Conservation (phyloP, 23 tunicate genomes). For the Trididemnum miniatum region DNA sequence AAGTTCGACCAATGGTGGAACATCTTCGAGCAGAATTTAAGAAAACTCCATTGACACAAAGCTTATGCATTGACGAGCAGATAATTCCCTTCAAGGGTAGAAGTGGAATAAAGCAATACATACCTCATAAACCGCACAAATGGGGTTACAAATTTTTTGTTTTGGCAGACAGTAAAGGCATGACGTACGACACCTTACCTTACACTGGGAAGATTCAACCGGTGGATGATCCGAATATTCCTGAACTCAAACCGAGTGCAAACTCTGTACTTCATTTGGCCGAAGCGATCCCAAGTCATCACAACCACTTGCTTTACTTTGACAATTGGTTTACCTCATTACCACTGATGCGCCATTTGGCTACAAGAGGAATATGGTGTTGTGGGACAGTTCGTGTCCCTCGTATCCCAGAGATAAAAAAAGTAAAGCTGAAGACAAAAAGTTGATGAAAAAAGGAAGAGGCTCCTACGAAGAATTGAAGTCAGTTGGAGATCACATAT, state of each 20-base stretch:
- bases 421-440: no score
- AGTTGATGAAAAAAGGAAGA: not conserved
- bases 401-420: not conserved
- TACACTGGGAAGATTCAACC: slow-evolving; percentile 13
- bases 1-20: slow-evolving; percentile 13
- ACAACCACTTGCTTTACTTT: slow-evolving; percentile 9
- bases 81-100: slow-evolving; percentile 27
- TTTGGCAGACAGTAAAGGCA: not conserved
- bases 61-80: slow-evolving; percentile 25
- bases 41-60: slow-evolving; percentile 3
- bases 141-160: slow-evolving; percentile 21
- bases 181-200: not conserved
- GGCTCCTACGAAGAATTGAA: slow-evolving; percentile 1
- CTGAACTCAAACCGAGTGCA: slow-evolving; percentile 17
- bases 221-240: slow-evolving; percentile 6
- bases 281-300: not conserved
- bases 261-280: slow-evolving; percentile 11
- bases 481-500: not conserved
- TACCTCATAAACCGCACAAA: slow-evolving; percentile 2
- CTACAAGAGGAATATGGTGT: no score
- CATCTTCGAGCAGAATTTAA: not conserved
- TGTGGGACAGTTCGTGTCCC: slow-evolving; percentile 12
- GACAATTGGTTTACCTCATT: no score
- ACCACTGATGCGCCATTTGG: no score
- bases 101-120: slow-evolving; percentile 11